Percentiles rank a stretch among this genome's conserved stretches.
These are phyloP conservation scores for Passerculus sandwichensis DNA, from an alignment of 2,797 vertebrate species.

Conservation along the genomic window DNA sequence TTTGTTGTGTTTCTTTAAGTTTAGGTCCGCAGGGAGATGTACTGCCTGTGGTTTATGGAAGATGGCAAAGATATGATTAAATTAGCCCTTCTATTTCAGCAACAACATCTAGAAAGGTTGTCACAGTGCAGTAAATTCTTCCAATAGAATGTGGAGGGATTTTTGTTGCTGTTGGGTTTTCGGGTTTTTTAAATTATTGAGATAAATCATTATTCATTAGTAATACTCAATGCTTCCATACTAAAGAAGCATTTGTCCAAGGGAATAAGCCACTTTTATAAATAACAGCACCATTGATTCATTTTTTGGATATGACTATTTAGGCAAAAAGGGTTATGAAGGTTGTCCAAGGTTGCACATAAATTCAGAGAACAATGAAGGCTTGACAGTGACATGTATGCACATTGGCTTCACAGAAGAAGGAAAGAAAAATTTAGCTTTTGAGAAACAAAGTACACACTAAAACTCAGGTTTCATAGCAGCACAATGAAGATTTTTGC, in stretches of 20 bases:
- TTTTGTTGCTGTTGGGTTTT: not conserved
- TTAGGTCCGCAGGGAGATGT: not conserved
- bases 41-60: not conserved
- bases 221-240: not conserved
- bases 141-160: not conserved
- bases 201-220: not conserved
- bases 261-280: not conserved
- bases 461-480: not conserved
- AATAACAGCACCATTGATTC: rapidly evolving
- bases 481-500: not conserved
- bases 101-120: not conserved
- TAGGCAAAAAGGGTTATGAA: not conserved
- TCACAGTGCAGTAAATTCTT: not conserved
- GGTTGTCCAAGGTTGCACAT: not conserved
- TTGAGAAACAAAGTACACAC: not conserved
- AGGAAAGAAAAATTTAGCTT: not conserved
- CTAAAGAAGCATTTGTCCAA: not conserved
- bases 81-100: not conserved
- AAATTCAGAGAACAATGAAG: not conserved
- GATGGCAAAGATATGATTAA: slow-evolving; percentile 12
- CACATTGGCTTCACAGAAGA: not conserved
- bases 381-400: not conserved
- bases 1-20: slow-evolving; percentile 41
- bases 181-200: not conserved
- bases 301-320: not conserved